Conservation (phyloP, 2,113 vertebrate species). For the Dicaeum eximium region DNA sequence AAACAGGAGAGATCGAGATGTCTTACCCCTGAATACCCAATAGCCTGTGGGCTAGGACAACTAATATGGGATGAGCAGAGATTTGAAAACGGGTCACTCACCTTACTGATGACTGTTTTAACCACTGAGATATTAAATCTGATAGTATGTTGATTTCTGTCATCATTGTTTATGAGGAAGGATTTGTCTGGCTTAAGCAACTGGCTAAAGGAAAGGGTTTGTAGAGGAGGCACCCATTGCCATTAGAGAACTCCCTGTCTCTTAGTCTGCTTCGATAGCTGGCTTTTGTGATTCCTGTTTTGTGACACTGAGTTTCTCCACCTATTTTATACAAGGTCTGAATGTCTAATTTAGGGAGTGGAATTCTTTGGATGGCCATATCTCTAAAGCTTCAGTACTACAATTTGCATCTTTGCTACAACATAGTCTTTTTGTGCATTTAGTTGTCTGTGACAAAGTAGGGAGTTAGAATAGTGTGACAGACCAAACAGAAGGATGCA, state of each 20-base stretch:
- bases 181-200: slow-evolving; percentile 32
- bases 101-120: slow-evolving; percentile 55
- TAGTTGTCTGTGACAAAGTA: not conserved
- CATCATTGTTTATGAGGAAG: slow-evolving; percentile 16
- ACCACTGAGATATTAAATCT: slow-evolving; percentile 59
- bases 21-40: slow-evolving; percentile 24
- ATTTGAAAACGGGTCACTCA: slow-evolving; percentile 49
- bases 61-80: slow-evolving; percentile 29
- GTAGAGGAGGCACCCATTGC: not conserved
- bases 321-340: not conserved
- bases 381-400: not conserved
- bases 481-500: not conserved
- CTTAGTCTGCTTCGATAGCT: not conserved
- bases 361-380: not conserved
- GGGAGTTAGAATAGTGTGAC: fast-evolving
- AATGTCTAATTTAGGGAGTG: not conserved
- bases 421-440: not conserved
- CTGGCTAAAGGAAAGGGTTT: slow-evolving; percentile 7
- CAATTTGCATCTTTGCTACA: not conserved
- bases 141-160: slow-evolving; percentile 40
- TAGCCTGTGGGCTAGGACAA: slow-evolving; percentile 50
- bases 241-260: not conserved
- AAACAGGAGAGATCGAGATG: slow-evolving; percentile 49
- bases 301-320: not conserved
- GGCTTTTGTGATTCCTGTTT: not conserved